phyloP scores from a whole-genome alignment of 2,797 vertebrate species.

The Malacoctenus gilli region DNA sequence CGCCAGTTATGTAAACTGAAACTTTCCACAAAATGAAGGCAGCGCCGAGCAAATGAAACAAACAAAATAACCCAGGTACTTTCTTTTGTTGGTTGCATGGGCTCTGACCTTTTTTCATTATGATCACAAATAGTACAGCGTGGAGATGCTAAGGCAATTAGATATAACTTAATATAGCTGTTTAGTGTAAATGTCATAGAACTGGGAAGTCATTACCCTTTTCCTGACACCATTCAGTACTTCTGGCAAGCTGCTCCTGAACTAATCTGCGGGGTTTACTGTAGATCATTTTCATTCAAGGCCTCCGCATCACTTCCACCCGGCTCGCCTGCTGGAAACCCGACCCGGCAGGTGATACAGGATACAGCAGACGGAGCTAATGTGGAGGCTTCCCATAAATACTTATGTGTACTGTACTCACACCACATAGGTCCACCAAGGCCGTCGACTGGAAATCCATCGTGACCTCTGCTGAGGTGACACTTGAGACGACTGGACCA shows the following conservation, averaged over 20 bases:
- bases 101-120: slow-evolving; percentile 1
- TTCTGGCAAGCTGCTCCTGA: slow-evolving; percentile 1
- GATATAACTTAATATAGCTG: not conserved
- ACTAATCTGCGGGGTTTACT: slow-evolving; percentile 6
- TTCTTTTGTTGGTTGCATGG: not conserved
- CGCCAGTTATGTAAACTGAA: too few relatives aligned
- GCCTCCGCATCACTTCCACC: slow-evolving; percentile 14
- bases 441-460: slow-evolving; percentile 12
- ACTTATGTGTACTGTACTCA: slow-evolving; percentile 25
- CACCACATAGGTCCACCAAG: slow-evolving; percentile 9
- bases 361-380: slow-evolving; percentile 36
- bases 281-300: slow-evolving; percentile 15
- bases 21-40: too few relatives aligned
- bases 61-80: too few relatives aligned
- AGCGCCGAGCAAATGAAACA: too few relatives aligned
- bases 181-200: not conserved
- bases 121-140: too few relatives aligned
- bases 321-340: slow-evolving; percentile 26
- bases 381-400: slow-evolving; percentile 39
- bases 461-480: slow-evolving; percentile 5
- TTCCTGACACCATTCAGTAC: slow-evolving; percentile 11
- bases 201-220: slow-evolving; percentile 3
- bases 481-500: not conserved
- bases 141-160: not conserved
- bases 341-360: slow-evolving; percentile 23